These are phyloP conservation scores for Phenganax marumi DNA, from an alignment of 92 coral and sea anemone species.

Conservation along the genomic window DNA sequence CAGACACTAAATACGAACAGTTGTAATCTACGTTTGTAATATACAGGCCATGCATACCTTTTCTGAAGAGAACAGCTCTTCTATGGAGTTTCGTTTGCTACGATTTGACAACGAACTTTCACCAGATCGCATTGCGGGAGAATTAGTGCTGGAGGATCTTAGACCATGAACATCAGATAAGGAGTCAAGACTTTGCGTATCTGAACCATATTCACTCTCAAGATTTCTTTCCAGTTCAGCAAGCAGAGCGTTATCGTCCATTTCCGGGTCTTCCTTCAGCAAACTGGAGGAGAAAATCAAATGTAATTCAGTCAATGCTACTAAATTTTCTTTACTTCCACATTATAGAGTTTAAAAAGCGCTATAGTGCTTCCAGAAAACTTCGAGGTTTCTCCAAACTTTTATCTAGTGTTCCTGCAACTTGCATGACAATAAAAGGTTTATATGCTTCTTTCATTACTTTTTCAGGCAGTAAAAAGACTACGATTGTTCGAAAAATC, in stretches of 20 bases:
- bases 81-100: constrained; percentile 34
- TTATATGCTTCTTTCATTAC: too few relatives aligned
- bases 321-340: background rate
- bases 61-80: constrained; percentile 38
- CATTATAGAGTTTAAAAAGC: too few relatives aligned
- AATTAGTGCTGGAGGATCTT: constrained; percentile 36
- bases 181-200: constrained; percentile 36
- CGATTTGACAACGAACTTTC: constrained; percentile 37
- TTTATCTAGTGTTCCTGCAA: too few relatives aligned
- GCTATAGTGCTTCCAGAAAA: too few relatives aligned
- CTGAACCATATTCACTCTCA: constrained; percentile 45
- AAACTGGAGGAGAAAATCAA: constrained; percentile 14
- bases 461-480: too few relatives aligned
- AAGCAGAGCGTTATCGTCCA: constrained; percentile 41
- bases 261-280: constrained; percentile 42
- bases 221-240: constrained; percentile 43
- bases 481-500: too few relatives aligned
- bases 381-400: too few relatives aligned
- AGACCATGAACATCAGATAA: constrained; percentile 33
- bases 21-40: background rate
- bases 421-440: too few relatives aligned
- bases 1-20: background rate
- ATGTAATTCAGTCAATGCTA: background rate
- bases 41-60: constrained; percentile 12
- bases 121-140: constrained; percentile 16